phyloP scores from a whole-genome alignment of 2,797 vertebrate species.

The Carcharodon carcharias region DNA sequence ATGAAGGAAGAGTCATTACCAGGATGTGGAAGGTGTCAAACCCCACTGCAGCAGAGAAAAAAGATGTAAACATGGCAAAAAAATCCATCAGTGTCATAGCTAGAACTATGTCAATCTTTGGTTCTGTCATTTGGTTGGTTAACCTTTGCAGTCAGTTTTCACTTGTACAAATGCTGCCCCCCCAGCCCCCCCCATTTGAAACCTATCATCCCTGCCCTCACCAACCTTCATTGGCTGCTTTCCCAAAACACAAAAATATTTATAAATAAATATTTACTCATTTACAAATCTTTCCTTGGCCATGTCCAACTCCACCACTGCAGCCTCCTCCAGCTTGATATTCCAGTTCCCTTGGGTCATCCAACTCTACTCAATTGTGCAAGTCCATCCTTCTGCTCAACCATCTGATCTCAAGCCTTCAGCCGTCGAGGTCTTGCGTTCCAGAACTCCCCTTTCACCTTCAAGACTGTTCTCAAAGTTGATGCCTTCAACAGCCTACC shows the following conservation, averaged over 20 bases:
- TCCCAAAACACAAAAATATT: background rate
- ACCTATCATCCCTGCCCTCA: background rate
- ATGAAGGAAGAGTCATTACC: background rate
- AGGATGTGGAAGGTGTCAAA: background rate
- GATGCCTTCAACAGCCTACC: background rate
- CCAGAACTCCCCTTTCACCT: too few species aligned
- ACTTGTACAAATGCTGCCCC: background rate
- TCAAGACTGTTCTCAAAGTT: background rate
- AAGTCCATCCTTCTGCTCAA: too few species aligned
- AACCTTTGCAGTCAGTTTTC: background rate
- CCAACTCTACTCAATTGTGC: too few species aligned
- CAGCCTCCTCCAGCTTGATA: too few species aligned
- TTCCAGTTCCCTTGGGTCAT: too few species aligned
- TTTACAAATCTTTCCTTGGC: too few species aligned
- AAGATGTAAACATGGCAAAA: background rate
- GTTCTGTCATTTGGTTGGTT: background rate
- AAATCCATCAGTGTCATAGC: background rate
- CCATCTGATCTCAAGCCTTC: too few species aligned
- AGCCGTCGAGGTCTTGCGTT: too few species aligned
- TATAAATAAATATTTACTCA: too few species aligned
- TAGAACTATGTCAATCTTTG: background rate
- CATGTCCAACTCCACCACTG: too few species aligned
- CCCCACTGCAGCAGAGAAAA: background rate
- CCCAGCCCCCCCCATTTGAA: background rate
- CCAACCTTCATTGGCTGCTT: background rate